These are phyloP conservation scores for Coelopa pilipes DNA, from an alignment of 2,888 invertebrate genomes.

Conservation along the genomic window DNA sequence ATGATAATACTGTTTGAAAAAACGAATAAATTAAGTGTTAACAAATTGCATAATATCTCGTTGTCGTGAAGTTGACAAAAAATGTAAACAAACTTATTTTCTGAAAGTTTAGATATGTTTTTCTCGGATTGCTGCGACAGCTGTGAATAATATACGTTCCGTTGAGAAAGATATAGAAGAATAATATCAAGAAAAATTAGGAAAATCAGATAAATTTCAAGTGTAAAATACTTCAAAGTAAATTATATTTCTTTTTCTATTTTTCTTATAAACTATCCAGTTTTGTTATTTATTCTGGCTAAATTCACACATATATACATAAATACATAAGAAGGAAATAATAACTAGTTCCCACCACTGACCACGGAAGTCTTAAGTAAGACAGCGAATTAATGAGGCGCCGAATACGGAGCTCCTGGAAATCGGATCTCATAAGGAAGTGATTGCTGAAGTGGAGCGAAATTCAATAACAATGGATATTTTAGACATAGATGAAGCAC, in stretches of 20 bases:
- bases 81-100: no score
- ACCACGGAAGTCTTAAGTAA: conserved; percentile 12
- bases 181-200: background rate
- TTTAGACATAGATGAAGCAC: conserved; percentile 65
- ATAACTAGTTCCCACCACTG: conserved; percentile 9
- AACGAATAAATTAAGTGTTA: conserved; percentile 1
- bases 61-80: no score
- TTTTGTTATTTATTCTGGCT: no score
- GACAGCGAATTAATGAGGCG: conserved; percentile 14
- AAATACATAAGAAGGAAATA: background rate
- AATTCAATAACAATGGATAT: conserved; percentile 58
- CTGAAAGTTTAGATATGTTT: background rate
- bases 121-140: conserved; percentile 10
- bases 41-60: conserved; percentile 9
- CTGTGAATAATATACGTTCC: conserved; percentile 16
- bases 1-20: background rate
- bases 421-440: background rate
- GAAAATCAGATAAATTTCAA: background rate
- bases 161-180: background rate
- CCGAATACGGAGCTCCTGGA: background rate
- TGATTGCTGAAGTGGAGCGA: background rate
- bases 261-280: no score
- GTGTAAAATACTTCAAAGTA: conserved; percentile 1
- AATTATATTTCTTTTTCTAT: conserved; percentile 7
- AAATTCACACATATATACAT: background rate